Conservation (phyloP, 2,888 invertebrate species). For the Erebia ligea region DNA sequence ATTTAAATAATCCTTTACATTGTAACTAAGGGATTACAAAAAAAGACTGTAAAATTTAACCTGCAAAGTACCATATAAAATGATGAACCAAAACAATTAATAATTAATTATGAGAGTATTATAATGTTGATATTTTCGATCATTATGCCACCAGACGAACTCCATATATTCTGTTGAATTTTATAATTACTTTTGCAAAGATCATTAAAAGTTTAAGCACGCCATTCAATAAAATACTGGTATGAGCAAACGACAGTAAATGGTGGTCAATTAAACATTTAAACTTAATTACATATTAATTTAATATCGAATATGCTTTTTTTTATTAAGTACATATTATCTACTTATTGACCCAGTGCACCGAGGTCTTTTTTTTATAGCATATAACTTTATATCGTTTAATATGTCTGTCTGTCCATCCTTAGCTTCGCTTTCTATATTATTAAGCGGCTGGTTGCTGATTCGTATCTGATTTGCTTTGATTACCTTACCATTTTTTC, state of each 20-base stretch:
- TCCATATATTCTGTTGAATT: conserved; percentile 19
- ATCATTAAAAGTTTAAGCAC: conserved; percentile 23
- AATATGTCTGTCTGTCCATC: no score
- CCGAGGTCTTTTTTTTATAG: no score
- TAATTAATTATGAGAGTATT: conserved; percentile 5
- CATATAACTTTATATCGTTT: no score
- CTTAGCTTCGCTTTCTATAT: no score
- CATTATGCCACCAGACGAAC: conserved; percentile 10
- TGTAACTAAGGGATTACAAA: no score
- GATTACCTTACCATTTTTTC: no score
- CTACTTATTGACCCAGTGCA: no score
- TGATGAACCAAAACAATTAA: conserved; percentile 25
- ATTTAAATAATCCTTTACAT: no score
- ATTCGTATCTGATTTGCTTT: no score
- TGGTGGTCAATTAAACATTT: conserved; percentile 24
- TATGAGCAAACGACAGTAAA: conserved; percentile 18
- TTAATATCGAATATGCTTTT: neutral
- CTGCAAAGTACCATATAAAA: neutral
- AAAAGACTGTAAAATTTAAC: no score
- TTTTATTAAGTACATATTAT: neutral
- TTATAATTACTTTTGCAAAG: conserved; percentile 21
- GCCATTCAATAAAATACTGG: neutral
- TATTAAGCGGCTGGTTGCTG: no score
- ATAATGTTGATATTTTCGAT: conserved; percentile 4
- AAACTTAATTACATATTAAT: conserved; percentile 9